Evolutionary conservation across 2,888 invertebrate species (phyloP).

Genomic region (Diarsia rubi): DNA sequence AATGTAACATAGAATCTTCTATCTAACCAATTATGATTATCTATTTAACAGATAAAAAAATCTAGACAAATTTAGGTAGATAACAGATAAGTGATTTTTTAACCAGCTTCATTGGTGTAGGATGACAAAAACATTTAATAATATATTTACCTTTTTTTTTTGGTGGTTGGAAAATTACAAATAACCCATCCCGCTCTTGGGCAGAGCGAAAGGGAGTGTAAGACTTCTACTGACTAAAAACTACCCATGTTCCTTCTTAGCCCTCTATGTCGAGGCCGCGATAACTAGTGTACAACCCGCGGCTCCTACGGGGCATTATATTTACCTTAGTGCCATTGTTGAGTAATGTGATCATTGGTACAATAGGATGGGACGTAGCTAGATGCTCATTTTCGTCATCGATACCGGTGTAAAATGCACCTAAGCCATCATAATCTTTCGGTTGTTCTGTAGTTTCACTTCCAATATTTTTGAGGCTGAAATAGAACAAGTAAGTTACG

Average conservation of each 20-base stretch:
- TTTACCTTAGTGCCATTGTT: conserved; percentile 68
- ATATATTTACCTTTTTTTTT: no score
- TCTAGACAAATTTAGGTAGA: not conserved
- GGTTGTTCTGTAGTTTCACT: conserved; percentile 18
- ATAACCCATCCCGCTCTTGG: no score
- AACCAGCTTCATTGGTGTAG: not conserved
- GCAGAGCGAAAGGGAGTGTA: no score
- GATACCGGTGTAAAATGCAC: conserved; percentile 70
- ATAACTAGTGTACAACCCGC: no score
- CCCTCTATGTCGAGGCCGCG: no score
- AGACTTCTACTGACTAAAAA: no score
- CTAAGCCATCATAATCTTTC: conserved; percentile 60
- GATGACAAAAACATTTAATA: not conserved
- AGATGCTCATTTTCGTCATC: conserved; percentile 70
- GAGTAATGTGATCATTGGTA: conserved; percentile 69
- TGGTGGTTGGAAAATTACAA: no score
- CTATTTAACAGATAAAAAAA: not conserved
- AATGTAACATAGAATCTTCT: not conserved
- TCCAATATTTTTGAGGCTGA: conserved; percentile 54
- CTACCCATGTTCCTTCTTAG: no score
- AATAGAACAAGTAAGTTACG: conserved; percentile 5
- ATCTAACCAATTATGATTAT: not conserved
- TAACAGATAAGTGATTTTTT: not conserved
- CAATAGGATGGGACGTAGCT: conserved; percentile 69
- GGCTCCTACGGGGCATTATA: no score